Evolutionary conservation across 2,888 invertebrate genomes (phyloP).

Genomic region (Acronicta leporina): DNA sequence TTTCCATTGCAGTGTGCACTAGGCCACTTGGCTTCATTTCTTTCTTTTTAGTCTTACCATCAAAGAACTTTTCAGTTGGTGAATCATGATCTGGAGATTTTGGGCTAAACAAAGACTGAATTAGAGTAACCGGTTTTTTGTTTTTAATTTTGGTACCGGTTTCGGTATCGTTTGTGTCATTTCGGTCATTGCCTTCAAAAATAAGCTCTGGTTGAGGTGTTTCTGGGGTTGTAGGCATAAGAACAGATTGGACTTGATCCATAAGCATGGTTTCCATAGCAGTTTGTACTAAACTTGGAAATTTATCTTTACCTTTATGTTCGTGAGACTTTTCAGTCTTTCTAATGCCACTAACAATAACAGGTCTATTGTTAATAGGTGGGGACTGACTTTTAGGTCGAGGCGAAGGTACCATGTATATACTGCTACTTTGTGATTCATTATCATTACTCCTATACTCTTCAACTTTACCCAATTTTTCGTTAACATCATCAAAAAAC

Average conservation of each 20-base stretch:
- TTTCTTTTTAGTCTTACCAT: constrained; percentile 42
- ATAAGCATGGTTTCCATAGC: constrained; percentile 86
- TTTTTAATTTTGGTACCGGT: constrained; percentile 23
- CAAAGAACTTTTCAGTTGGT: constrained; percentile 38
- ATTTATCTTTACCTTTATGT: constrained; percentile 35
- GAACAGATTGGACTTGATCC: constrained; percentile 77
- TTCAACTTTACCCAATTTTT: constrained; percentile 77
- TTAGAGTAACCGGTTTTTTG: constrained; percentile 38
- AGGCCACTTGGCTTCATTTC: constrained; percentile 72
- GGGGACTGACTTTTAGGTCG: constrained; percentile 34
- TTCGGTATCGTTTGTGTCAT: constrained; percentile 26
- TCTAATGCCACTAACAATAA: constrained; percentile 42
- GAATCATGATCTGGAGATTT: constrained; percentile 41
- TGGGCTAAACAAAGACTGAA: constrained; percentile 44
- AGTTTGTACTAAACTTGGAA: constrained; percentile 68
- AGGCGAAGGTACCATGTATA: constrained; percentile 37
- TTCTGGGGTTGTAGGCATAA: constrained; percentile 48
- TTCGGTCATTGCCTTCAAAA: constrained; percentile 24
- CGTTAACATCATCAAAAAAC: constrained; percentile 81
- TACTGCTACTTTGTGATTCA: constrained; percentile 41
- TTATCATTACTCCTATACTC: constrained; percentile 60
- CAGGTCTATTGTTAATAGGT: constrained; percentile 45
- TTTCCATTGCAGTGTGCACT: constrained; percentile 85
- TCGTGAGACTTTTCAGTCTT: constrained; percentile 26
- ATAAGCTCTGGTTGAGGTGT: constrained; percentile 34